These are phyloP conservation scores for Dicycla oo DNA, from an alignment of 2,888 invertebrate genomes.

Conservation along the genomic window DNA sequence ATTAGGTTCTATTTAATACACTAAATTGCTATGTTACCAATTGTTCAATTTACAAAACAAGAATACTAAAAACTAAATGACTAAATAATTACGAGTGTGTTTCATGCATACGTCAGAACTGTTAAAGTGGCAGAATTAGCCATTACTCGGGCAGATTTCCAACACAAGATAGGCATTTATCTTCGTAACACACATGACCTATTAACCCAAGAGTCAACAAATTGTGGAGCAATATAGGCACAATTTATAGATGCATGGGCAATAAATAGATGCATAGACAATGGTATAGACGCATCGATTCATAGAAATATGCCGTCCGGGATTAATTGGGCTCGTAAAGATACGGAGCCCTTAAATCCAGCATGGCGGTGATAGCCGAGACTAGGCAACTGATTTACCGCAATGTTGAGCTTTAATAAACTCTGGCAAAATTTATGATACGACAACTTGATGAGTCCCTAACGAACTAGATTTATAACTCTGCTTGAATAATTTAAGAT, in stretches of 20 bases:
- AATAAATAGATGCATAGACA: slow-evolving; percentile 6
- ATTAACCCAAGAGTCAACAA: slow-evolving; percentile 45
- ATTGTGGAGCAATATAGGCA: slow-evolving; percentile 24
- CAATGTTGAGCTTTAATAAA: slow-evolving; percentile 17
- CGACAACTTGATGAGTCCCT: slow-evolving; percentile 36
- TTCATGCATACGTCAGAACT: neutral
- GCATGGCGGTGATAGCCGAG: slow-evolving; percentile 37
- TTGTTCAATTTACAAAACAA: neutral
- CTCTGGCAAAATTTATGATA: slow-evolving; percentile 2
- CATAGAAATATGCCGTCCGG: slow-evolving; percentile 29
- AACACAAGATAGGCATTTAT: slow-evolving; percentile 47
- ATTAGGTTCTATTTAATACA: slow-evolving; percentile 13
- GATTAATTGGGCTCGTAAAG: slow-evolving; percentile 52
- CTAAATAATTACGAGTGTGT: slow-evolving; percentile 15
- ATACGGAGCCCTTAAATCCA: slow-evolving; percentile 36
- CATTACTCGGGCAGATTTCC: slow-evolving; percentile 39
- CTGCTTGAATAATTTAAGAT: slow-evolving; percentile 28
- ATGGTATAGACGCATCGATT: slow-evolving; percentile 18
- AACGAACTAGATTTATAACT: slow-evolving; percentile 44
- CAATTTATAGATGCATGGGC: neutral
- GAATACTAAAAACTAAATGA: slow-evolving; percentile 17
- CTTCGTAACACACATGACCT: slow-evolving; percentile 38
- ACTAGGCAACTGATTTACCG: slow-evolving; percentile 22
- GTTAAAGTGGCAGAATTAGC: slow-evolving; percentile 29
- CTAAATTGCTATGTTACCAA: neutral